Base-by-base conservation (phyloP, 2,113 vertebrate species). In the Pampusana beccarii region DNA sequence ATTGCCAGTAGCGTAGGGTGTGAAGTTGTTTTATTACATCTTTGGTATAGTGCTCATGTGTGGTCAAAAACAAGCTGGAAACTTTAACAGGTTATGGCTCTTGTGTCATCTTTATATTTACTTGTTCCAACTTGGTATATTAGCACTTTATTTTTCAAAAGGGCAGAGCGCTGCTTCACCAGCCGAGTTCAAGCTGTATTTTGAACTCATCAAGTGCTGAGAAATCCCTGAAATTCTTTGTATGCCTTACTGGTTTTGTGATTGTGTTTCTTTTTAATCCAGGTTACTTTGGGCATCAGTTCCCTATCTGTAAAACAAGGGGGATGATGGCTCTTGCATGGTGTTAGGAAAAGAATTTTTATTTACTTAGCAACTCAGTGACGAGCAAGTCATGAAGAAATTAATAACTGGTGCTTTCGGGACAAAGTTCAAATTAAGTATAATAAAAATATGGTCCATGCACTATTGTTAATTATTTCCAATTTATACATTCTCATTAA, bases 381-480 rank as follows among this genome's bases (percentile, higher is more conserved):
- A 79, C 34, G n/a, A 83, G 2, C 12, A 62, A 42, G 19, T 34
- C 0, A 1, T 80, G 38, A 73, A 91, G 36, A 73, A 87, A 42
- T 53, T 26, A 0, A 0, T 57, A 73, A 54, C 50, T 83, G 6
- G 6, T 62, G 31, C 69, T 79, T 80, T 44, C 58, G 69, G 38
- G 18, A 44, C 24, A 29, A 38, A 46, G 8, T 65, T 90, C 0
- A 0, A 77, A 60, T 78, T n/a, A 56, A 86, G 6, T 46, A 7
- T 56, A 51, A 60, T 69, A 65, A 85, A 70, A 85, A 34, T 40
- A 23, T 6, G 48, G 53, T 86, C 91, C 57, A 18, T 82, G 53
- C 48, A 46, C 77, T 94, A 24, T 74, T 87, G 16, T 69, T 70
- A 70, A 75, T 20, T 92, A 78, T 67, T 81, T 74, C 46, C 29